Conservation (phyloP, 2,113 vertebrate genomes). For the Bombycilla garrulus region DNA sequence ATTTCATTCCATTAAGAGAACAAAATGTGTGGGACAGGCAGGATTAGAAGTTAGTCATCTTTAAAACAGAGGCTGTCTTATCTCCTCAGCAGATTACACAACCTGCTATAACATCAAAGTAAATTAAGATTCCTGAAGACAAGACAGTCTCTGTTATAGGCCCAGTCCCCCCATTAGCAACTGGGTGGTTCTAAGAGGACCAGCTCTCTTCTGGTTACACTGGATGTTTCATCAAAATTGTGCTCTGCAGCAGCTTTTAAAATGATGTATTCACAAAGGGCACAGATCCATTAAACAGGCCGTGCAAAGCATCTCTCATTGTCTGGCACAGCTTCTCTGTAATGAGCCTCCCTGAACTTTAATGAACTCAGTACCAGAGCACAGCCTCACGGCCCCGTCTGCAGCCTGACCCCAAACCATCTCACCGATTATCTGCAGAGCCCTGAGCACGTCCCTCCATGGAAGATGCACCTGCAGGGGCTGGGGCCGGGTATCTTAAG, state of each 20-base stretch:
- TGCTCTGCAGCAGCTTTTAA: background rate
- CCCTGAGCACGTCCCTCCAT: background rate
- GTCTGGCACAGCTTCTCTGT: background rate
- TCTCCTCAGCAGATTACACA: constrained; percentile 39
- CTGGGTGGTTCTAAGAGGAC: background rate
- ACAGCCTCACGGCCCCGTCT: background rate
- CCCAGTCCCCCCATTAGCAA: background rate
- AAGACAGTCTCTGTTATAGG: background rate
- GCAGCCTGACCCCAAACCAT: background rate
- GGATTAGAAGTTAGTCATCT: constrained; percentile 11
- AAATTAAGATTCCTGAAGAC: background rate
- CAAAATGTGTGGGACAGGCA: background rate
- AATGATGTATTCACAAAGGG: background rate
- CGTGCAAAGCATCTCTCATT: background rate
- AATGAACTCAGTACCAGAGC: background rate
- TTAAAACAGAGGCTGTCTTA: constrained; percentile 19
- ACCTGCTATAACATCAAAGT: constrained; percentile 21
- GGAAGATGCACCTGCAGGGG: background rate
- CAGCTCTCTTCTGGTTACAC: background rate
- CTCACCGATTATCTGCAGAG: background rate
- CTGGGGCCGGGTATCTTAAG: background rate
- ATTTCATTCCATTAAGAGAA: background rate
- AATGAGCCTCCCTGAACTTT: background rate
- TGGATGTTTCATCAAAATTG: background rate
- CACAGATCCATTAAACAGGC: background rate